Percentiles rank a stretch among this genome's conserved stretches.
Conservation (phyloP, 2,113 vertebrate species). For the Argyrosomus japonicus region DNA sequence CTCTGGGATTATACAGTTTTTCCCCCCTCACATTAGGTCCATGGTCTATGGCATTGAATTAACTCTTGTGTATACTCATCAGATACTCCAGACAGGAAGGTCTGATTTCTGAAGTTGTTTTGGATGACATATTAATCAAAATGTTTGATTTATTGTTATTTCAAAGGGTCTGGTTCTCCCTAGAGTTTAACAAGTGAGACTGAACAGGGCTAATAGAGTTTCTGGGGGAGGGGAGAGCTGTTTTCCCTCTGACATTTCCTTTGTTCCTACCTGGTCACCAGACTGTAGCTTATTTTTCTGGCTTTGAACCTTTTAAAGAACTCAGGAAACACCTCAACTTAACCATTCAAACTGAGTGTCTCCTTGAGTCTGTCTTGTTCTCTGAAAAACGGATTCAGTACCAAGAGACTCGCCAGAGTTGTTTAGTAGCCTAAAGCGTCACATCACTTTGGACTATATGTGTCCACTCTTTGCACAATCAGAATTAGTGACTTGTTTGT, state of each 20-base stretch:
- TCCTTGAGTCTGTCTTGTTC: not conserved
- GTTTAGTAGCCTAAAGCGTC: not conserved
- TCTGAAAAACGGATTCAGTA: slow-evolving; percentile 17
- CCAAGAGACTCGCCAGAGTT: not conserved
- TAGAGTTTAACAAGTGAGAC: slow-evolving; percentile 2
- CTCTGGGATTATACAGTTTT: not conserved
- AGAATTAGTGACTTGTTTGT: slow-evolving; percentile 30
- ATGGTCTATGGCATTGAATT: not conserved
- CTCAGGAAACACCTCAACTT: not conserved
- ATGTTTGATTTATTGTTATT: not conserved
- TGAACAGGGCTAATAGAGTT: slow-evolving; percentile 5
- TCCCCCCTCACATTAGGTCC: not conserved
- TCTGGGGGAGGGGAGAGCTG: slow-evolving; percentile 34
- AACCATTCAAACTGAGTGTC: not conserved
- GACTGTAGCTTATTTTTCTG: not conserved
- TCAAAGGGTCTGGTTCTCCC: not conserved
- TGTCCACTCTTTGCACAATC: slow-evolving; percentile 4
- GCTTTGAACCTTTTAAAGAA: slow-evolving; percentile 12
- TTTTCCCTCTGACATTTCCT: slow-evolving; percentile 38
- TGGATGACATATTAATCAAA: not conserved
- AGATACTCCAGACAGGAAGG: not conserved
- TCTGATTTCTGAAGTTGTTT: not conserved
- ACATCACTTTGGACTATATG: slow-evolving; percentile 7
- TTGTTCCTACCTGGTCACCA: slow-evolving; percentile 45
- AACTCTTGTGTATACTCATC: not conserved